These are phyloP conservation scores for Mustelus asterias DNA, from an alignment of 2,113 vertebrate species.

Conservation along the genomic window DNA sequence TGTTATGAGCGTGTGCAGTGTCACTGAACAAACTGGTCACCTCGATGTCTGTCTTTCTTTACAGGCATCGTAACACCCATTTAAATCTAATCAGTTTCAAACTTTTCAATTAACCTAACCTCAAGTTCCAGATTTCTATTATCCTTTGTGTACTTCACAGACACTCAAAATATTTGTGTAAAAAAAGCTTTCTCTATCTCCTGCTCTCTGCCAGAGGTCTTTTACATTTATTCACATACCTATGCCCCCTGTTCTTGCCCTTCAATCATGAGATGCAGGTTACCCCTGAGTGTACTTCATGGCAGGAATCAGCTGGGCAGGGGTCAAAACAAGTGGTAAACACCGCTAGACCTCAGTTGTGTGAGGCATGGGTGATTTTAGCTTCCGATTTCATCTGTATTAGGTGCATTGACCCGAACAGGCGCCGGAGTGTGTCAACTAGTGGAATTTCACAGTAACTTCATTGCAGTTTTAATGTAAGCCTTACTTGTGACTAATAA, in stretches of 20 bases:
- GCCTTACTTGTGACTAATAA: too few species aligned
- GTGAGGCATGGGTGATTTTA: not conserved
- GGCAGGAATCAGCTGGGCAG: not conserved
- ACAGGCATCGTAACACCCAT: too few species aligned
- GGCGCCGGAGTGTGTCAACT: too few species aligned
- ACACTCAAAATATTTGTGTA: not conserved
- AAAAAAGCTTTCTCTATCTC: not conserved
- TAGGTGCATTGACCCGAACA: too few species aligned
- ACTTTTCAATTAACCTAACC: not conserved
- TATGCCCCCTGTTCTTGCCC: not conserved
- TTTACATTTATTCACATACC: not conserved
- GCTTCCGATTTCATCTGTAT: not conserved
- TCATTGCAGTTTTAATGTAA: too few species aligned
- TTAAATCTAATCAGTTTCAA: not conserved
- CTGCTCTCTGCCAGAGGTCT: not conserved
- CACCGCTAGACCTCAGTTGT: not conserved
- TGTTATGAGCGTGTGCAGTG: too few species aligned
- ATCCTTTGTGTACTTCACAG: not conserved
- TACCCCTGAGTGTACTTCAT: not conserved
- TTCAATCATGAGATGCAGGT: not conserved
- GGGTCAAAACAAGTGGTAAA: not conserved
- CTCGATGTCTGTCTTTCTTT: too few species aligned
- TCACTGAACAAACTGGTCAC: too few species aligned
- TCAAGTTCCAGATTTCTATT: not conserved
- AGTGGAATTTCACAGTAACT: too few species aligned